Evolutionary conservation across 2,888 invertebrate genomes (phyloP), one percentile per base, ranked within the genome.

Genomic region (Camponotus fellah): DNA sequence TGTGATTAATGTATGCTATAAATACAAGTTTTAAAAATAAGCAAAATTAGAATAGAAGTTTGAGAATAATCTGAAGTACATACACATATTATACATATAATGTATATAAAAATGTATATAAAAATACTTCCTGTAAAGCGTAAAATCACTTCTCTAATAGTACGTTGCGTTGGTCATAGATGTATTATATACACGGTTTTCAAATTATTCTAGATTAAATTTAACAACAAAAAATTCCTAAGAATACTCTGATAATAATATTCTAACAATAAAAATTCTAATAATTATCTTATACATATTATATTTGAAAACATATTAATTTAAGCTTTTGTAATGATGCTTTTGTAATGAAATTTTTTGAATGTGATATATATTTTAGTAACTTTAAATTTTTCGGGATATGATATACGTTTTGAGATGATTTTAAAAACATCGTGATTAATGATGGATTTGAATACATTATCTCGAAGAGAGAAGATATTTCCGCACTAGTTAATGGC

Each of bases 401-500:
- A n/a, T 40, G 9, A 71, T 46, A 68, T 58, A 58, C 34, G 34
- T 58, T 79, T 80, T 26, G 2, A 60, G 46, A 37, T 12, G 43
- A 60, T 60, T 46, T 79, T 60, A 43, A 71, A 60, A 37, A 80
- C 62, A 8, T 34, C 2, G 46, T 46, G 71, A 80, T 80, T 46
- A 37, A 62, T 80, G 58, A n/a, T 69, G 21, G 60, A 80, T 80
- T 80, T 60, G 46, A 34, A 46, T 77, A 71, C 12, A 80, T 80
- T 71, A 71, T 17, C 34, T 53, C 53, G 64, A 40, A 81, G 64
- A 53, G 81, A 65, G 49, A 53, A 82, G 77, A 10, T 49, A 56
- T 82, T 82, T 75, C 64, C 71, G 46, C 17, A 37, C 17, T 71
- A 21, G 71, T 80, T 80, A 60, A 79, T 79, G 66, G 26, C 12